Evolutionary conservation across 1,140 invertebrate species (phyloP).

Genomic region (Diplogasteroides magnus): DNA sequence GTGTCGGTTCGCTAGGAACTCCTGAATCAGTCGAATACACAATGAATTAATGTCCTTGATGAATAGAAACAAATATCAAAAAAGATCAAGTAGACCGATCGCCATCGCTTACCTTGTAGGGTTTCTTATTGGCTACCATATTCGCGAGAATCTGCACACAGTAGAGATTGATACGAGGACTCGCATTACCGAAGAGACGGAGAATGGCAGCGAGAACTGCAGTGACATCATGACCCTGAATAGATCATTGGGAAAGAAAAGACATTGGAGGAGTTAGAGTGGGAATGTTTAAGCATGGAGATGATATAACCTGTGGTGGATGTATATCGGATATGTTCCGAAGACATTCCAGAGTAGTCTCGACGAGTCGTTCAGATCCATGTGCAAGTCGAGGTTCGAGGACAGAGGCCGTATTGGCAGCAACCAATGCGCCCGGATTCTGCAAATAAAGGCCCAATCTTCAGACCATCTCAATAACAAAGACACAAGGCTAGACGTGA

Average conservation of each 20-base stretch:
- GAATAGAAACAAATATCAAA: not conserved
- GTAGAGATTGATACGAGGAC: slow-evolving; percentile 2
- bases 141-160: slow-evolving; percentile 10
- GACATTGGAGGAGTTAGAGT: too few species aligned
- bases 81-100: too few species aligned
- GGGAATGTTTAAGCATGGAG: too few species aligned
- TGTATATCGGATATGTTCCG: too few species aligned
- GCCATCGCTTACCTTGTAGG: slow-evolving; percentile 11
- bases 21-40: not conserved
- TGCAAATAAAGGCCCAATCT: too few species aligned
- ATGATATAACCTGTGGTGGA: too few species aligned
- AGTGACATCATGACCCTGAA: not conserved
- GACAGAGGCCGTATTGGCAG: not conserved
- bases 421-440: slow-evolving; percentile 2
- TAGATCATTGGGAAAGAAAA: not conserved
- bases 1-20: not conserved
- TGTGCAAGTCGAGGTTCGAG: slow-evolving; percentile 1
- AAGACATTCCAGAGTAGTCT: not conserved
- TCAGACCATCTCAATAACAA: not conserved
- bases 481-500: not conserved
- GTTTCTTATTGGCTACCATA: slow-evolving; percentile 11
- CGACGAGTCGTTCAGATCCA: slow-evolving; percentile 4
- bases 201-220: slow-evolving; percentile 1
- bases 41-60: not conserved
- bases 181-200: slow-evolving; percentile 4